phyloP scores from a whole-genome alignment of 2,797 vertebrate genomes.

The Hybognathus amarus region DNA sequence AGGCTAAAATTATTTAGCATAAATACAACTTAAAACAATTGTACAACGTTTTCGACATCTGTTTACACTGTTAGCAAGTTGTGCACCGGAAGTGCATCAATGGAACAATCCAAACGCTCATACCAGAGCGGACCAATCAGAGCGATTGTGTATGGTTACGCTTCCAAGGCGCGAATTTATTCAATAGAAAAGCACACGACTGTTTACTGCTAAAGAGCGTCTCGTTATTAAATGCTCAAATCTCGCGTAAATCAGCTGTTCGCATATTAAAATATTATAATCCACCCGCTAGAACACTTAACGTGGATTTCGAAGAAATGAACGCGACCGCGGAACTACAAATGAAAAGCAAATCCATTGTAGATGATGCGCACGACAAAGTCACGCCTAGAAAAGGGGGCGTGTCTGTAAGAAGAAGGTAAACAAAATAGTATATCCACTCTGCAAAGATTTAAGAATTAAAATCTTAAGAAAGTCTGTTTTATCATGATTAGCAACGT shows the following conservation, averaged over 20 bases:
- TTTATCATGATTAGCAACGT: neutral
- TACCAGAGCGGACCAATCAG: neutral
- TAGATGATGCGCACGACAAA: neutral
- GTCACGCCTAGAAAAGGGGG: neutral
- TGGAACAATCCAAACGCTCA: neutral
- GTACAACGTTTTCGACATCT: neutral
- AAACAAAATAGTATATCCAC: conserved; percentile 21
- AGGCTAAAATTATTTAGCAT: too few relatives aligned
- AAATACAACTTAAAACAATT: neutral
- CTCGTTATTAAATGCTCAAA: neutral
- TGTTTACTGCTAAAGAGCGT: neutral
- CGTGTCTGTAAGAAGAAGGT: conserved; percentile 32
- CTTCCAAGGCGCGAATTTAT: conserved; percentile 1
- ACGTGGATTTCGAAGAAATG: neutral
- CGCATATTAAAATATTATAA: neutral
- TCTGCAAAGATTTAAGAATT: too few relatives aligned
- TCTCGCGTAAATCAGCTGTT: too few relatives aligned
- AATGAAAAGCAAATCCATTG: neutral
- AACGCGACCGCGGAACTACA: neutral
- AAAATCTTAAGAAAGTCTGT: neutral
- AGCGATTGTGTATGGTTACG: neutral
- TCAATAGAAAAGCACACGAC: too few relatives aligned
- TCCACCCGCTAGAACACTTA: too few relatives aligned
- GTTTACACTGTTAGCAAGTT: neutral
- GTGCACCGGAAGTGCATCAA: conserved; percentile 2